Evolutionary conservation across 2,797 vertebrate species (phyloP).

Genomic region (Galaxias olidus): DNA sequence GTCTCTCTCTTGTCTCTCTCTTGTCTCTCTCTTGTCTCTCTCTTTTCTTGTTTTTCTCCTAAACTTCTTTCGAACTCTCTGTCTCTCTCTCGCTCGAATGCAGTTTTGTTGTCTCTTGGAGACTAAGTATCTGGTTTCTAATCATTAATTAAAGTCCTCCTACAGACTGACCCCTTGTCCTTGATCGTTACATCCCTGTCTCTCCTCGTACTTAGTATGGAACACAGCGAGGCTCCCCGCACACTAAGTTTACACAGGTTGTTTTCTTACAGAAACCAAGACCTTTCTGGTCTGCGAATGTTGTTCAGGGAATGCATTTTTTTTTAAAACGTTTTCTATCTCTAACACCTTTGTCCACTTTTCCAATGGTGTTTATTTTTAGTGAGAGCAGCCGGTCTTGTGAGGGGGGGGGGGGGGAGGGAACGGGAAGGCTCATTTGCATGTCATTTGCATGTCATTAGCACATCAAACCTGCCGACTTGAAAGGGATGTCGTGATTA

Average conservation of each 20-base stretch:
- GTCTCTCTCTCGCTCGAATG: background rate
- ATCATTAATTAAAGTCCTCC: too few species aligned
- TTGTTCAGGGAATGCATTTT: background rate
- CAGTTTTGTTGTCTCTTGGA: too few species aligned
- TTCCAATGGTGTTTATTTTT: slow-evolving; percentile 33
- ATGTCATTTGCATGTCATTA: slow-evolving; percentile 75
- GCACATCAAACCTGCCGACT: slow-evolving; percentile 75
- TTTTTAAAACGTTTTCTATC: slow-evolving; percentile 9
- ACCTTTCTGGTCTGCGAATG: background rate
- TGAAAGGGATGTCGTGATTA: slow-evolving; percentile 72
- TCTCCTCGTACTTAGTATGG: too few species aligned
- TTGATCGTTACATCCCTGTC: too few species aligned
- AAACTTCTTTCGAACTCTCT: background rate
- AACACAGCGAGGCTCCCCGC: too few species aligned
- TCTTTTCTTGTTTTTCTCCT: slow-evolving; percentile 8
- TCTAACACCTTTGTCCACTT: slow-evolving; percentile 5
- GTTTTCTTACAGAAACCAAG: too few species aligned
- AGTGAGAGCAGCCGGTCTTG: slow-evolving; percentile 24
- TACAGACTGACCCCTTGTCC: too few species aligned
- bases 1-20: slow-evolving; percentile 18
- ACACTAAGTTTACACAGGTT: too few species aligned
- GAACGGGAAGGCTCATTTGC: slow-evolving; percentile 61
- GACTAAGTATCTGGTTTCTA: too few species aligned
- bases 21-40: slow-evolving; percentile 18
- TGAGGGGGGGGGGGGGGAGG: slow-evolving; percentile 39